Conservation (phyloP, 1,140 invertebrate species). For the Leptonema lineaticorne region DNA sequence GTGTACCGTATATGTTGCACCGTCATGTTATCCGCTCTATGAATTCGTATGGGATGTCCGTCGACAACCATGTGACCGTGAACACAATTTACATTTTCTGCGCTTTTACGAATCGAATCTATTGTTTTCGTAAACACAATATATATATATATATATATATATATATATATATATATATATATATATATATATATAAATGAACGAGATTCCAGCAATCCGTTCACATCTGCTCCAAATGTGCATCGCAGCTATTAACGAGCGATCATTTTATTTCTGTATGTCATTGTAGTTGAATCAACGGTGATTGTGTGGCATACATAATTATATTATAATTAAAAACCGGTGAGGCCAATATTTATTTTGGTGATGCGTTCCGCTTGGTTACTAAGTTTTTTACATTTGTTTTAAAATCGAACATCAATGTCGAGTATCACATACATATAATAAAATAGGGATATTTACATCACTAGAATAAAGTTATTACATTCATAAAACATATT, state of each 20-base stretch:
- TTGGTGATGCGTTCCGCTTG: too few relatives aligned
- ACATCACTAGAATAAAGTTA: too few relatives aligned
- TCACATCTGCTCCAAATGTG: neutral
- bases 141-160: too few relatives aligned
- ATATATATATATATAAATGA: too few relatives aligned
- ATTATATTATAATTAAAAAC: neutral
- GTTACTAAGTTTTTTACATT: too few relatives aligned
- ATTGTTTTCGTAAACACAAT: neutral
- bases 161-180: too few relatives aligned
- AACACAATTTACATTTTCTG: slow-evolving; percentile 10
- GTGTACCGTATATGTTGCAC: neutral
- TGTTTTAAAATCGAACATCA: too few relatives aligned
- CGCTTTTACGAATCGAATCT: neutral
- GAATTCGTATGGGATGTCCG: slow-evolving; percentile 10
- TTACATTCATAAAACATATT: too few relatives aligned
- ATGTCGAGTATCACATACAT: too few relatives aligned
- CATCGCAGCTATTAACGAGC: neutral
- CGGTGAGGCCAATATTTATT: neutral
- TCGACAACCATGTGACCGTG: neutral
- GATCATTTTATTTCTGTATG: neutral
- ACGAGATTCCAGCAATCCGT: neutral
- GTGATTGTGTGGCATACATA: neutral
- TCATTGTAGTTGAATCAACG: neutral
- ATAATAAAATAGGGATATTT: too few relatives aligned
- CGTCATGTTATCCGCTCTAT: slow-evolving; percentile 5